phyloP scores from a whole-genome alignment of 2,888 invertebrate genomes.

The Mythimna impura region DNA sequence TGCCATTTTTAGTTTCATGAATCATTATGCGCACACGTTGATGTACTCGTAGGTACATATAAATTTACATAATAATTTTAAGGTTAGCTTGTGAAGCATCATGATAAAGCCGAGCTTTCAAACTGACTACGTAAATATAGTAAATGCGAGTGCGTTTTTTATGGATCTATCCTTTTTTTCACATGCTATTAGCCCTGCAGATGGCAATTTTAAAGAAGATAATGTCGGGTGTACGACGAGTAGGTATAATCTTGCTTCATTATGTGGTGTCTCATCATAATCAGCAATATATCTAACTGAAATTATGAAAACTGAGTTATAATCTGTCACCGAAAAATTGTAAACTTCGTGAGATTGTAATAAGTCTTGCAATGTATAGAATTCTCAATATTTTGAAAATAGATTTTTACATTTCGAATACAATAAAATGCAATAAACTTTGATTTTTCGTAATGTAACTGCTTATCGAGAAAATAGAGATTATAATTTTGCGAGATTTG shows the following conservation, averaged over 20 bases:
- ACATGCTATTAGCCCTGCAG: slow-evolving; percentile 22
- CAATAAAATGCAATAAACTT: background rate
- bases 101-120: slow-evolving; percentile 56
- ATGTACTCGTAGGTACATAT: slow-evolving; percentile 49
- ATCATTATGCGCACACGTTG: slow-evolving; percentile 68
- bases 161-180: slow-evolving; percentile 25
- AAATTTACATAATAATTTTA: slow-evolving; percentile 49
- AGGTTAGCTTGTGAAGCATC: slow-evolving; percentile 57
- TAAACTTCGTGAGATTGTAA: background rate
- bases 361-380: background rate
- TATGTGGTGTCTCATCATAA: slow-evolving; percentile 9
- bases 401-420: no score
- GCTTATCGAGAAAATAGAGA: background rate
- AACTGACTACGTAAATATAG: slow-evolving; percentile 45
- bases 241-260: slow-evolving; percentile 9
- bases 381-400: no score
- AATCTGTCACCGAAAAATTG: background rate
- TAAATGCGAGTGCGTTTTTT: slow-evolving; percentile 28
- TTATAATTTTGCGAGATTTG: background rate
- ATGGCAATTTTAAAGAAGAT: slow-evolving; percentile 15
- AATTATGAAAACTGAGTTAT: background rate
- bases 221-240: slow-evolving; percentile 7
- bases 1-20: slow-evolving; percentile 66
- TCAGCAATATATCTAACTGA: slow-evolving; percentile 8
- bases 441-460: background rate